phyloP scores from a whole-genome alignment of 2,888 invertebrate species.

The Cheilosia impressa region DNA sequence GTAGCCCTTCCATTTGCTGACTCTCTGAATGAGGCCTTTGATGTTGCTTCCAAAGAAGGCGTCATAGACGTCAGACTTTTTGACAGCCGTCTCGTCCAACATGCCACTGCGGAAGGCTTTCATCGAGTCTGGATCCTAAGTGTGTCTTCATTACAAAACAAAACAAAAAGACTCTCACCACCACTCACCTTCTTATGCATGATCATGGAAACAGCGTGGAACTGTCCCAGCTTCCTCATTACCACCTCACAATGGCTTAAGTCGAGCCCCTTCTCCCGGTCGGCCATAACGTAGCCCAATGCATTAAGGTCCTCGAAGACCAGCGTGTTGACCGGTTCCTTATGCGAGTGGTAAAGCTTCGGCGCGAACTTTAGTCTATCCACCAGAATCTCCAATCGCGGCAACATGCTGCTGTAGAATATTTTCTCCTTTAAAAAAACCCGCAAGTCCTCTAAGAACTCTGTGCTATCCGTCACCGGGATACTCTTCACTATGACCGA shows the following conservation, averaged over 20 bases:
- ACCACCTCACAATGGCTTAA: constrained; percentile 84
- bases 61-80: neutral
- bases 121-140: constrained; percentile 77
- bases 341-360: constrained; percentile 71
- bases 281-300: constrained; percentile 84
- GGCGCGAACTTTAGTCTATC: constrained; percentile 71
- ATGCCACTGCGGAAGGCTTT: constrained; percentile 77
- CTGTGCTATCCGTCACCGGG: constrained; percentile 53
- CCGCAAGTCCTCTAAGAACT: constrained; percentile 80
- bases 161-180: neutral
- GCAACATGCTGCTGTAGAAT: constrained; percentile 80
- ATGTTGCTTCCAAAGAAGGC: neutral
- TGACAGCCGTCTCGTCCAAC: constrained; percentile 72
- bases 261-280: constrained; percentile 85
- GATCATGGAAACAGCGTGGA: constrained; percentile 85
- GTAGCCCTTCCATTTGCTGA: constrained; percentile 83
- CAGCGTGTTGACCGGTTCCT: constrained; percentile 58
- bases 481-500: constrained; percentile 77
- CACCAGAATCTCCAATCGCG: constrained; percentile 80
- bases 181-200: constrained; percentile 83
- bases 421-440: constrained; percentile 81
- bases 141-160: neutral
- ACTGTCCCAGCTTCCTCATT: constrained; percentile 84
- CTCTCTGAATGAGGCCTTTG: constrained; percentile 78
- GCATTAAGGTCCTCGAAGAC: constrained; percentile 82